These are phyloP conservation scores for Acanthoscelides obtectus DNA, from an alignment of 2,888 invertebrate genomes.

Conservation along the genomic window DNA sequence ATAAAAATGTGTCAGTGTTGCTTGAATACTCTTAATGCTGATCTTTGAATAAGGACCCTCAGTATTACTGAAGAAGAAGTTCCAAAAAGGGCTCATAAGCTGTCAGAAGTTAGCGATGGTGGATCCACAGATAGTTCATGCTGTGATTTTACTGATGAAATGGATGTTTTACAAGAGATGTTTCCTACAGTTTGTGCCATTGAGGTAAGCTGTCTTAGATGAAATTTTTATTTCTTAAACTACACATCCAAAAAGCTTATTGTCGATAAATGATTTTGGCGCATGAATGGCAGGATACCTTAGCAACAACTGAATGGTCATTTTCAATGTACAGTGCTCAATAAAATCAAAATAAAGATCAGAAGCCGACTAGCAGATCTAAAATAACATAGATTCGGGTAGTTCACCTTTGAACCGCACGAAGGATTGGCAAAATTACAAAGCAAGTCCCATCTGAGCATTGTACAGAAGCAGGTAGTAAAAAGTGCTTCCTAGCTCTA, in stretches of 20 bases:
- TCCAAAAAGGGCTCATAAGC: slow-evolving; percentile 53
- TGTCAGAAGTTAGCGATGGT: slow-evolving; percentile 67
- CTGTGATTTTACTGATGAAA: slow-evolving; percentile 60
- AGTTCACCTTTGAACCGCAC: too few species aligned
- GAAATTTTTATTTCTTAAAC: background rate
- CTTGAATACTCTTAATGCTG: background rate
- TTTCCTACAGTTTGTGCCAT: slow-evolving; percentile 73
- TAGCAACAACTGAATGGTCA: too few species aligned
- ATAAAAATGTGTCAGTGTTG: too few species aligned
- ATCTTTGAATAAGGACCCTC: slow-evolving; percentile 46
- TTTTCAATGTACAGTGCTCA: too few species aligned
- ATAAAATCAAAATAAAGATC: too few species aligned
- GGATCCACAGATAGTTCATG: slow-evolving; percentile 56
- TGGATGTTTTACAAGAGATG: slow-evolving; percentile 77
- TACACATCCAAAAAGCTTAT: background rate
- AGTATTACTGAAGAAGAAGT: slow-evolving; percentile 49
- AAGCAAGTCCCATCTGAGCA: too few species aligned
- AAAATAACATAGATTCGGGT: too few species aligned
- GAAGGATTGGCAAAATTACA: too few species aligned
- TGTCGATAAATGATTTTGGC: background rate
- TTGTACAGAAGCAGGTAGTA: too few species aligned
- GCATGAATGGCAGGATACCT: background rate
- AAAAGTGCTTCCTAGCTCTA: too few species aligned
- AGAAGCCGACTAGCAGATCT: too few species aligned
- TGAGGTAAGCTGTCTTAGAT: slow-evolving; percentile 55